Evolutionary conservation across 2,113 vertebrate species (phyloP), one percentile per base, ranked within the genome.

Genomic region (Phodopus roborovskii): DNA sequence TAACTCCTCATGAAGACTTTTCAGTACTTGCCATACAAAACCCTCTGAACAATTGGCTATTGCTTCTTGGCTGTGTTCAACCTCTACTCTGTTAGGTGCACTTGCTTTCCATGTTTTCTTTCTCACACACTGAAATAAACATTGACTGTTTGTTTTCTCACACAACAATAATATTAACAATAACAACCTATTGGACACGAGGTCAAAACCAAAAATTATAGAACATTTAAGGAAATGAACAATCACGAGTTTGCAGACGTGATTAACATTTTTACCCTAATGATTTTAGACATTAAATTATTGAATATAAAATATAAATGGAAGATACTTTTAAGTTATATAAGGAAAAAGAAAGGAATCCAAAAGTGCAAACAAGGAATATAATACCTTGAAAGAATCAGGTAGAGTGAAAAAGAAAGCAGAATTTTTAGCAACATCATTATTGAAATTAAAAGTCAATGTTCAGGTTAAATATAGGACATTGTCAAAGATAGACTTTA

Each of bases 341-440:
- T 62, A 92, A 53, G 71, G 48, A 53, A 73, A 81, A 85, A 85
- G 82, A 45, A 66, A 48, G 39, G 15, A 50, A 78, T 50, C 11
- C 2, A 56, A 56, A 79, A n/a, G 28, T 17, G 11, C 26, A 39
- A 48, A 64, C 13, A 78, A 84, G 48, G 62, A 93, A 75, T 74
- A 42, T 74, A 7, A 75, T 62, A 3, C 48, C 66, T 92, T 53
- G 24, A 48, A 77, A 94, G 17, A 58, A 92, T 36, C 10, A 79
- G 26, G 26, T 3, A 77, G 30, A 50, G 85, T 91, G 88, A 48
- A 79, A 79, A 93, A 88, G 64, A 53, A 88, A 87, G 30, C 11
- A 82, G 42, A 87, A 92, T 90, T 90, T 93, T 42, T 75, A 86
- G 12, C 94, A 88, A 70, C 24, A 68, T 56, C 42, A 50, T 66